Conservation (phyloP, 2,113 vertebrate genomes). For the Dicaeum eximium region DNA sequence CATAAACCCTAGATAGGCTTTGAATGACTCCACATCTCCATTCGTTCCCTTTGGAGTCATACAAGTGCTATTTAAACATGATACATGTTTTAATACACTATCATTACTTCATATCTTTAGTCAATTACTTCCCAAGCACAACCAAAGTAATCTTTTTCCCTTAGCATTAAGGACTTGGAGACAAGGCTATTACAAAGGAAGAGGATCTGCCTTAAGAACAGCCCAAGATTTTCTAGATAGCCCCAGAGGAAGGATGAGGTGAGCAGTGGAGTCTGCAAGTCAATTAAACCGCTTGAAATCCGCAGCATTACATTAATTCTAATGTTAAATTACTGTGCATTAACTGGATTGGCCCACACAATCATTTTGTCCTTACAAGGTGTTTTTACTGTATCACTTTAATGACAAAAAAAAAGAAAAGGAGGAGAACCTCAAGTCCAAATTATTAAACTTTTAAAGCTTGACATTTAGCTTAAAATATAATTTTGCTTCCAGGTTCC, state of each 20-base stretch:
- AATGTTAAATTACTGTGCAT: not conserved
- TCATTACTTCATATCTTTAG: not conserved
- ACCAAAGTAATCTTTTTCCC: not conserved
- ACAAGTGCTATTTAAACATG: slow-evolving; percentile 29
- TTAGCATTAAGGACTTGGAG: not conserved
- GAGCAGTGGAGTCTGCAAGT: not conserved
- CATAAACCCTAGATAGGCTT: not conserved
- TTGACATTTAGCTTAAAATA: not conserved
- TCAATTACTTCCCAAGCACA: slow-evolving; percentile 33
- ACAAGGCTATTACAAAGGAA: not conserved
- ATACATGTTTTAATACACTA: slow-evolving; percentile 17
- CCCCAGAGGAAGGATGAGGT: not conserved
- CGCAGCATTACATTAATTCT: not conserved
- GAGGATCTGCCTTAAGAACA: not conserved
- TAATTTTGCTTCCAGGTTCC: not conserved
- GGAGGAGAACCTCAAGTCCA: not conserved
- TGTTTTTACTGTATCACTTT: not conserved
- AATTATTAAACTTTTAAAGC: not conserved
- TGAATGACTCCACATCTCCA: not conserved
- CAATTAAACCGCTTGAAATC: not conserved
- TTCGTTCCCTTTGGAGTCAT: slow-evolving; percentile 27
- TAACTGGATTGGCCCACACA: not conserved
- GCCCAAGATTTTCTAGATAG: not conserved
- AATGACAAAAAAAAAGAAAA: not conserved
- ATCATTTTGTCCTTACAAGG: not conserved